Percentiles rank a stretch among this genome's conserved stretches.
Conservation (phyloP, 2,113 vertebrate genomes). For the Planiliza haematocheilus region DNA sequence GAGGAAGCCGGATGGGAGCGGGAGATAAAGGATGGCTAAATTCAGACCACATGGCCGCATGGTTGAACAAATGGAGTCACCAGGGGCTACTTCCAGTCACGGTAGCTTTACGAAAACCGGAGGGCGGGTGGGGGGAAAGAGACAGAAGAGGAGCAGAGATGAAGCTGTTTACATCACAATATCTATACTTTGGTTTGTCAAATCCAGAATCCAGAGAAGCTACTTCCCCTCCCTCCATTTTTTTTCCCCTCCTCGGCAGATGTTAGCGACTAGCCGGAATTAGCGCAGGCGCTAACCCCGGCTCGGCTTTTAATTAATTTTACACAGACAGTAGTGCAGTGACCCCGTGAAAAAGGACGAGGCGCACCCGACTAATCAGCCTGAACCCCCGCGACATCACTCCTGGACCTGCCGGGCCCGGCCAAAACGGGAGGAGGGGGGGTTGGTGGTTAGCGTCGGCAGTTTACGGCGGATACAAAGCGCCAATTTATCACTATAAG, state of each 20-base stretch:
- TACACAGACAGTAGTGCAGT: slow-evolving; percentile 71
- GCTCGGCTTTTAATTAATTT: slow-evolving; percentile 84
- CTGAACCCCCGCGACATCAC: slow-evolving; percentile 77
- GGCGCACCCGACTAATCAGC: slow-evolving; percentile 79
- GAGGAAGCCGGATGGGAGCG: slow-evolving; percentile 76
- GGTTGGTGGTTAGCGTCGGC: slow-evolving; percentile 52
- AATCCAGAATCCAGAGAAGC: too few relatives aligned
- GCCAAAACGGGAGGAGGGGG: slow-evolving; percentile 55
- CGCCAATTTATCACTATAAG: slow-evolving; percentile 86
- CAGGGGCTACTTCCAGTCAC: slow-evolving; percentile 76
- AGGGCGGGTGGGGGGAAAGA: slow-evolving; percentile 26
- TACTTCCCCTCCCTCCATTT: background rate
- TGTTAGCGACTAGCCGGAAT: slow-evolving; percentile 57
- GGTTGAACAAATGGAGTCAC: slow-evolving; percentile 67
- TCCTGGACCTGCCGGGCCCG: slow-evolving; percentile 68
- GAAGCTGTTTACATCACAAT: slow-evolving; percentile 14
- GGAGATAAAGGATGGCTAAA: slow-evolving; percentile 79
- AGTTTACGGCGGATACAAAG: slow-evolving; percentile 82
- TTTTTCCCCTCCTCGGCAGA: slow-evolving; percentile 53
- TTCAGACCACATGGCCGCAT: slow-evolving; percentile 80
- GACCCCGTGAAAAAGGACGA: slow-evolving; percentile 78
- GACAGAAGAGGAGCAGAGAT: slow-evolving; percentile 2
- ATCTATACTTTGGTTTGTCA: too few relatives aligned
- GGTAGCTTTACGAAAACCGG: slow-evolving; percentile 67
- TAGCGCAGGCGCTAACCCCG: slow-evolving; percentile 66